Conservation (phyloP, 2,888 invertebrate genomes). For the Sericinus montela region DNA sequence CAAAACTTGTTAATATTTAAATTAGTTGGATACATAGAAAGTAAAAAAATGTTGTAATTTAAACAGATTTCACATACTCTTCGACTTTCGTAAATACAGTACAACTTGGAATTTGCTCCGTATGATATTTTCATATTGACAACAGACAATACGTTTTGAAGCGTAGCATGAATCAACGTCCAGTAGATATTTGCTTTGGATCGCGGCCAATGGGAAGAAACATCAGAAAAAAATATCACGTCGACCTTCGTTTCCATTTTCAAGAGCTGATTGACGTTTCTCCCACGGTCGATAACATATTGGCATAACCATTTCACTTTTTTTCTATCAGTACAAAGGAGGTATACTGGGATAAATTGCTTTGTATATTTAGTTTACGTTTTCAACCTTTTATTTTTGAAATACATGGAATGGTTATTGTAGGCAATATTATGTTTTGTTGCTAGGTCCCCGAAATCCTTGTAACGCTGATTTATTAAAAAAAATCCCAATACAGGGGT, state of each 20-base stretch:
- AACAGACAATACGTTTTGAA: constrained; percentile 29
- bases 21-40: constrained; percentile 3
- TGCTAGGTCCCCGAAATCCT: no score
- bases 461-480: no score
- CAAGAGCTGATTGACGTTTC: constrained; percentile 30
- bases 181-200: constrained; percentile 45
- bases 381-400: no score
- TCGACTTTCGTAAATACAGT: constrained; percentile 8
- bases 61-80: constrained; percentile 7
- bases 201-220: constrained; percentile 38
- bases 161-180: constrained; percentile 49
- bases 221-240: constrained; percentile 36
- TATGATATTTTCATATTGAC: constrained; percentile 30
- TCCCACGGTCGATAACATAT: constrained; percentile 26
- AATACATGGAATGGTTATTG: no score
- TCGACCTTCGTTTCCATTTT: constrained; percentile 28
- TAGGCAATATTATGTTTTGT: no score
- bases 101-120: constrained; percentile 11
- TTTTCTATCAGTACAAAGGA: neutral
- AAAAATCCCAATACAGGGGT: no score
- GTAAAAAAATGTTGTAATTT: constrained; percentile 6
- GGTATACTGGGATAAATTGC: no score
- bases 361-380: no score
- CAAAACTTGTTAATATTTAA: neutral
- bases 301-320: constrained; percentile 21